Evolutionary conservation across 2,113 vertebrate species (phyloP), one percentile per base, ranked within the genome.

Genomic region (Archilochus colubris): DNA sequence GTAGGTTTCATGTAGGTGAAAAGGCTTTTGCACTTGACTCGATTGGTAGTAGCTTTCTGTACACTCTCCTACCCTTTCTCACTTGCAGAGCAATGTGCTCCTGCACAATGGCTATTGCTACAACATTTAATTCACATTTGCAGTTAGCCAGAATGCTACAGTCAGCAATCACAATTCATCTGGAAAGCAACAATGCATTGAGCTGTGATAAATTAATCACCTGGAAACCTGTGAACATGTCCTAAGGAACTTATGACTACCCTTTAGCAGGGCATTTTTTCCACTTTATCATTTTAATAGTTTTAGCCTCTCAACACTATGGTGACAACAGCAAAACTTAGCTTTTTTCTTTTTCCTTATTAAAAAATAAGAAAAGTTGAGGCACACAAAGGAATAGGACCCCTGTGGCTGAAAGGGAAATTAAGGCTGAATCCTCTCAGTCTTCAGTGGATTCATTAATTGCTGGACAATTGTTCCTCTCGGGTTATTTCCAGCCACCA

Each of bases 181-280:
- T 89, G 72, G 63, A 93, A 94, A 95, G 75, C 13, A 96, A 25
- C 59, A 91, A 80, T 43, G 51, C 68, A 88, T 93, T 91, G 90
- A 88, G 46, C 72, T 93, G 79, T 51, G 51, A 90, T 86, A 95
- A 95, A 96, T 96, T 94, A 88, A 90, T 88, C 90, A 80, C 68
- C 93, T 90, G 79, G 72, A 91, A 96, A 96, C 68, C 94, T 96
- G 86, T 17, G 55, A 88, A 94, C 76, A 88, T 66, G 67, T 89
- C 88, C 88, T 88, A 55, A 88, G 51, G 51, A 96, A 88, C 75
- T 94, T 74, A 89, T 10, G 75, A 43, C 48, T 82, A 27, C 55
- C 75, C 46, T 67, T 82, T 23, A 76, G 72, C 55, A 55, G 21
- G 77, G 19, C 22, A 54, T 66, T 91, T 89, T 91, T 91, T 69